Evolutionary conservation across 1,140 invertebrate genomes (phyloP).

Genomic region (Gryon sp.): DNA sequence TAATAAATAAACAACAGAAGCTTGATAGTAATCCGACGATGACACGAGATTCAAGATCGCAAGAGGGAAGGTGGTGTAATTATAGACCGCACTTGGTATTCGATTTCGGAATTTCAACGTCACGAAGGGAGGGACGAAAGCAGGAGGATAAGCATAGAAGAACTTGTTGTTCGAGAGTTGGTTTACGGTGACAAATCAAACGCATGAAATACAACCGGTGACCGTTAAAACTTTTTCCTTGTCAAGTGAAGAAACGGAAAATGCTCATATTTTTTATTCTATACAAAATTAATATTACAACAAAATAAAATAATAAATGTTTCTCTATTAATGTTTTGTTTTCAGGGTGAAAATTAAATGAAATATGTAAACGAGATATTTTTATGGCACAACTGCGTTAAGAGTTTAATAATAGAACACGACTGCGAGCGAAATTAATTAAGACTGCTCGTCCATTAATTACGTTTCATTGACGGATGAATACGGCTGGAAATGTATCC

Average conservation of each 20-base stretch:
- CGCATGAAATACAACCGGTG: slow-evolving; percentile 28
- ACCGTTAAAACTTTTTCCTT: slow-evolving; percentile 14
- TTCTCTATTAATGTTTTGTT: too few relatives aligned
- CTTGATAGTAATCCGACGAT: slow-evolving; percentile 43
- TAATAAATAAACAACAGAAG: slow-evolving; percentile 37
- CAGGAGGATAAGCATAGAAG: slow-evolving; percentile 31
- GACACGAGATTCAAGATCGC: slow-evolving; percentile 49
- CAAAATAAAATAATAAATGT: not conserved
- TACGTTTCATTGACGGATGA: slow-evolving; percentile 34
- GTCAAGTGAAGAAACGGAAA: too few relatives aligned
- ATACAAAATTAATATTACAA: not conserved
- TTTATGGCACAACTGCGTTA: not conserved
- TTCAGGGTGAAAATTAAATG: not conserved
- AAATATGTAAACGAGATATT: not conserved
- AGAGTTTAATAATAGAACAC: slow-evolving; percentile 30
- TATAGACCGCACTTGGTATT: slow-evolving; percentile 55
- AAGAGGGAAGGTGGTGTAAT: slow-evolving; percentile 56
- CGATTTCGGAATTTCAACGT: slow-evolving; percentile 53
- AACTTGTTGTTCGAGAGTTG: slow-evolving; percentile 1
- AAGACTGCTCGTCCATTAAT: slow-evolving; percentile 42
- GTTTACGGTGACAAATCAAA: slow-evolving; percentile 54
- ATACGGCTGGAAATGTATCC: slow-evolving; percentile 37
- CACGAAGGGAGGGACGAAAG: slow-evolving; percentile 41
- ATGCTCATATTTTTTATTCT: not conserved
- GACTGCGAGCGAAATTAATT: slow-evolving; percentile 31